A percentile compares a stretch with the other conserved stretches of the same genome.
Evolutionary conservation across 2,888 invertebrate genomes (phyloP).

Genomic region (Eupeodes latifasciatus): DNA sequence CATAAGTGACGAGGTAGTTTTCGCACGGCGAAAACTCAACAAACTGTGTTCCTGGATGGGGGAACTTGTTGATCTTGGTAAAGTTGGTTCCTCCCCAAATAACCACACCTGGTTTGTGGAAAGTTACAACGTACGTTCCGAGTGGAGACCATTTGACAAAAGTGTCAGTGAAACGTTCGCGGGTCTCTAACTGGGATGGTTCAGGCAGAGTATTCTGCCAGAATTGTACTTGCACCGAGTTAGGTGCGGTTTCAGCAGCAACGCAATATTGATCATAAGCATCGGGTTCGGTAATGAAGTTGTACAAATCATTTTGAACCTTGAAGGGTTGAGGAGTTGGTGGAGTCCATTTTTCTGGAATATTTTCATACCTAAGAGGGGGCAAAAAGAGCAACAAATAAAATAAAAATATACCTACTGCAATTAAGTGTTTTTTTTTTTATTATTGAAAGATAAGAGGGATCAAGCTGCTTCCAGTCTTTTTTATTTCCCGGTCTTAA

Average conservation of each 20-base stretch:
- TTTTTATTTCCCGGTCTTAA: too few species aligned
- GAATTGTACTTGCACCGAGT: slow-evolving; percentile 90
- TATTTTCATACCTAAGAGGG: slow-evolving; percentile 89
- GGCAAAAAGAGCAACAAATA: too few species aligned
- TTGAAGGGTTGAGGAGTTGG: slow-evolving; percentile 95
- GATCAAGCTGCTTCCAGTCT: too few species aligned
- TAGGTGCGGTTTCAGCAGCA: slow-evolving; percentile 92
- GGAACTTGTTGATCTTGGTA: slow-evolving; percentile 95
- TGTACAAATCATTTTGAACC: slow-evolving; percentile 96
- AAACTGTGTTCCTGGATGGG: slow-evolving; percentile 95
- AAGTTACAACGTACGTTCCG: slow-evolving; percentile 98
- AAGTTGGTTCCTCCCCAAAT: slow-evolving; percentile 99
- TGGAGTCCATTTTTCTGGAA: slow-evolving; percentile 96
- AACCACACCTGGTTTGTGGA: slow-evolving; percentile 97
- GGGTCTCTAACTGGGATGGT: slow-evolving; percentile 91
- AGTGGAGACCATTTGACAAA: slow-evolving; percentile 99
- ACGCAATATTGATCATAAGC: slow-evolving; percentile 98
- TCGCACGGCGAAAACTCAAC: slow-evolving; percentile 99
- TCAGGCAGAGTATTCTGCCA: slow-evolving; percentile 96
- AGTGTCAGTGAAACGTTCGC: slow-evolving; percentile 97
- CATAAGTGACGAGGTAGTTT: slow-evolving; percentile 97
- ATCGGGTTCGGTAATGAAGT: slow-evolving; percentile 96
- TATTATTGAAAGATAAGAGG: too few species aligned
- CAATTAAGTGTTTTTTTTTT: too few species aligned
- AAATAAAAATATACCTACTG: too few species aligned